Percentiles rank a stretch among this genome's conserved stretches.
phyloP scores from a whole-genome alignment of 2,888 invertebrate species.

The Choristoneura rosaceana region DNA sequence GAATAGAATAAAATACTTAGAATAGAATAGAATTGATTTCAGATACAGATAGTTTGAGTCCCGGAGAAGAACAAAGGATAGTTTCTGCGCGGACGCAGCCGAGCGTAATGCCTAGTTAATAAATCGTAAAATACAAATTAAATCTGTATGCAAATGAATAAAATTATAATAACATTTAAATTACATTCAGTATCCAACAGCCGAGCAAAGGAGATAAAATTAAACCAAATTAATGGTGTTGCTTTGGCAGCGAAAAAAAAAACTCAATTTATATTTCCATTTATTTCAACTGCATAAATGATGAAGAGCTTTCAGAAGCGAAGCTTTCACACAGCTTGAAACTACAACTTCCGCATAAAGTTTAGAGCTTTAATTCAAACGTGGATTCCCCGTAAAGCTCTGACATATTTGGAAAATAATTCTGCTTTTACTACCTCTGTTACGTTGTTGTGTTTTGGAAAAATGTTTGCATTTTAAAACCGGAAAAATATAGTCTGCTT shows the following conservation, averaged over 20 bases:
- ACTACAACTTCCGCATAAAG: constrained; percentile 2
- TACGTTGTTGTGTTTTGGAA: neutral
- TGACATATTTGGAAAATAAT: constrained; percentile 3
- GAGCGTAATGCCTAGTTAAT: neutral
- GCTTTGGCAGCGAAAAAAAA: neutral
- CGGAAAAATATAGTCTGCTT: no score
- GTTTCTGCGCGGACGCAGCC: no score
- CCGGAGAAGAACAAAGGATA: no score
- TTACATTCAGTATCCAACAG: neutral
- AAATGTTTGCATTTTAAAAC: neutral
- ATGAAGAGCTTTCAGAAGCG: constrained; percentile 1
- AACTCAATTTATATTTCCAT: neutral
- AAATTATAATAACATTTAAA: neutral
- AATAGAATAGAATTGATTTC: no score
- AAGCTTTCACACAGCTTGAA: neutral
- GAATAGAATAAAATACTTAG: no score
- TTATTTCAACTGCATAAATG: neutral
- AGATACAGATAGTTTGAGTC: no score
- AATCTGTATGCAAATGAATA: neutral
- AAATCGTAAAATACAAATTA: no score
- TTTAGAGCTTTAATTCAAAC: constrained; percentile 4
- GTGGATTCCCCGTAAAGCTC: neutral
- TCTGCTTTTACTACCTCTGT: neutral
- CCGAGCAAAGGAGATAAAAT: no score
- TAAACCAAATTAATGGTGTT: neutral